Evolutionary conservation across 2,113 vertebrate species (phyloP).

Genomic region (Corapipo altera): DNA sequence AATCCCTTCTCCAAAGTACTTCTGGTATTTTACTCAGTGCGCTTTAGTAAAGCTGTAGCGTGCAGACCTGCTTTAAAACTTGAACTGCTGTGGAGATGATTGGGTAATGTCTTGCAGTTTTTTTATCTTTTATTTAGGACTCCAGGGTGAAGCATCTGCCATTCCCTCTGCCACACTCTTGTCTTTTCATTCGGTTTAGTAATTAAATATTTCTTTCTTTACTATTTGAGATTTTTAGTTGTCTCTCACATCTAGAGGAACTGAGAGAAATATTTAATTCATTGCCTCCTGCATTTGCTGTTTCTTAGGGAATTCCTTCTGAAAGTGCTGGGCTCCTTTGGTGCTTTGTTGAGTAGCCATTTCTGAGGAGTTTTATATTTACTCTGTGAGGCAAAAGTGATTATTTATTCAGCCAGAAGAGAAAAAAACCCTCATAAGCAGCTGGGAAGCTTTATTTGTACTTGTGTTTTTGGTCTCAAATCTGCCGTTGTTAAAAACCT

Average conservation of each 20-base stretch:
- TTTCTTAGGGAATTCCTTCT: constrained; percentile 56
- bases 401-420: constrained; percentile 22
- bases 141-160: neutral
- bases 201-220: constrained; percentile 62
- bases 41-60: neutral
- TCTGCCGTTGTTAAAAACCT: neutral
- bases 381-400: neutral
- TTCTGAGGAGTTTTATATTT: neutral
- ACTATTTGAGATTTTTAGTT: constrained; percentile 12
- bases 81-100: neutral
- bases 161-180: neutral
- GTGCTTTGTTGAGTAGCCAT: neutral
- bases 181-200: constrained; percentile 7
- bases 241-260: constrained; percentile 26
- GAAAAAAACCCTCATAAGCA: neutral
- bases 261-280: constrained; percentile 63
- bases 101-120: neutral
- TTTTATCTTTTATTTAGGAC: constrained; percentile 29
- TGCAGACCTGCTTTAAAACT: neutral
- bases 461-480: neutral
- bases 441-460: constrained; percentile 4
- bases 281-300: neutral
- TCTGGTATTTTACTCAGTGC: neutral
- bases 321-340: neutral
- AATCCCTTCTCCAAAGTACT: neutral